Evolutionary conservation across 2,797 vertebrate species (phyloP), one percentile per base, ranked within the genome.

Genomic region (Hoplostethus atlanticus): DNA sequence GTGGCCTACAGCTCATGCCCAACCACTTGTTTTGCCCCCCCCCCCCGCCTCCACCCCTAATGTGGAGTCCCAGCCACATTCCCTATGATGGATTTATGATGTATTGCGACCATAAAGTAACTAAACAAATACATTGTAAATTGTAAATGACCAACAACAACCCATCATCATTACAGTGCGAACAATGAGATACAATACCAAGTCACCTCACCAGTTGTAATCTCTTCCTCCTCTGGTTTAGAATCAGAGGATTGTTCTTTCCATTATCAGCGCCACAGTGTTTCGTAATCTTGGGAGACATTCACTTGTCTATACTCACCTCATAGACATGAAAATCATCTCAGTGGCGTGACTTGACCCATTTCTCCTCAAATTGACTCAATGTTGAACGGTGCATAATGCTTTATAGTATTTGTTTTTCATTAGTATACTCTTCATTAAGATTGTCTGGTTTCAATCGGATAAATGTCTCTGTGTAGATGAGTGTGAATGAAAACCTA

Each of bases 331-430:
- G 53, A 73, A 73, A 76, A 62, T 56, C 76, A 80, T 86, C 76
- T 69, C 76, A 76, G 82, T 86, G 90, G 89, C 89, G 91, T 90
- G 90, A 92, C 85, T 90, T 86, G 85, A 90, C 76, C 81, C 72
- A 66, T 73, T 77, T 71, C 77, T 84, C 84, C 73, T 77, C 77
- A 76, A 85, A 68, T 63, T 77, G 66, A 15, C 48, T 42, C 50
- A 17, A 84, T 87, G 82, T 84, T 88, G 77, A 85, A 89, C 57
- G 85, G 85, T 86, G 85, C 81, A 87, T 90, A 88, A 88, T 80
- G 83, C 91, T 92, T 91, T 84, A 83, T 90, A 84, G 64, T 83
- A 75, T 91, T 90, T 89, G 64, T 87, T 93, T 93, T 90, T 72
- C 60, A 83, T 85, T 87, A 72, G 87, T 87, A 73, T 76, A 81